Evolutionary conservation across 2,888 invertebrate species (phyloP).

Genomic region (Hetaerina titia): DNA sequence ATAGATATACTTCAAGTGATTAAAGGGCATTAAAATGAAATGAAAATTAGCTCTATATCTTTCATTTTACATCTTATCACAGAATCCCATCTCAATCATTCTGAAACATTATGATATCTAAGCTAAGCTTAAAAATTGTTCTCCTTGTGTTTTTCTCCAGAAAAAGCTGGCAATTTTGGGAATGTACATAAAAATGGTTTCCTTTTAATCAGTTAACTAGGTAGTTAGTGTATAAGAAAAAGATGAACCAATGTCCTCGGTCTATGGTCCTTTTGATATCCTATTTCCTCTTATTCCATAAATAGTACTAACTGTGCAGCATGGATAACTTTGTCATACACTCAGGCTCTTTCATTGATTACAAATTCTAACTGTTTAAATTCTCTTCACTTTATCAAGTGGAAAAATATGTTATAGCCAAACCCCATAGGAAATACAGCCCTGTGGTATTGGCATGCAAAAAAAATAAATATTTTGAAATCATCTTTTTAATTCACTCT

Average conservation of each 20-base stretch:
- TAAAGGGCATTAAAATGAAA: background rate
- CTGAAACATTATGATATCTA: background rate
- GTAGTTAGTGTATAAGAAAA: background rate
- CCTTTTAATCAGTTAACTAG: background rate
- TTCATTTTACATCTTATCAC: slow-evolving; percentile 45
- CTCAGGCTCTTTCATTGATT: slow-evolving; percentile 51
- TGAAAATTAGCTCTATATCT: slow-evolving; percentile 3
- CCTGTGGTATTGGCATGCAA: slow-evolving; percentile 28
- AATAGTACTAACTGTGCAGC: slow-evolving; percentile 9
- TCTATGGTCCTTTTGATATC: background rate
- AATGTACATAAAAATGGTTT: background rate
- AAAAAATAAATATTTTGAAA: slow-evolving; percentile 59
- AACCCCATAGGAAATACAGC: slow-evolving; percentile 37
- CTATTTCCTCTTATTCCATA: slow-evolving; percentile 29
- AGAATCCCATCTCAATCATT: slow-evolving; percentile 42
- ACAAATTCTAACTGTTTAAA: slow-evolving; percentile 49
- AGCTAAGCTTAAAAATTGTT: slow-evolving; percentile 46
- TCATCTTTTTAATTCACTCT: slow-evolving; percentile 42
- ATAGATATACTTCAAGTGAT: background rate
- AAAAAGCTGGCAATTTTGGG: slow-evolving; percentile 21
- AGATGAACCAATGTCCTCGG: background rate
- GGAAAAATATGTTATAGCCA: slow-evolving; percentile 63
- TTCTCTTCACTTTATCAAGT: slow-evolving; percentile 37
- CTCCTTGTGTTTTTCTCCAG: background rate
- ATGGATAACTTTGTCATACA: slow-evolving; percentile 39